These are phyloP conservation scores for Menidia beryllina DNA, from an alignment of 2,113 vertebrate genomes.

Conservation along the genomic window DNA sequence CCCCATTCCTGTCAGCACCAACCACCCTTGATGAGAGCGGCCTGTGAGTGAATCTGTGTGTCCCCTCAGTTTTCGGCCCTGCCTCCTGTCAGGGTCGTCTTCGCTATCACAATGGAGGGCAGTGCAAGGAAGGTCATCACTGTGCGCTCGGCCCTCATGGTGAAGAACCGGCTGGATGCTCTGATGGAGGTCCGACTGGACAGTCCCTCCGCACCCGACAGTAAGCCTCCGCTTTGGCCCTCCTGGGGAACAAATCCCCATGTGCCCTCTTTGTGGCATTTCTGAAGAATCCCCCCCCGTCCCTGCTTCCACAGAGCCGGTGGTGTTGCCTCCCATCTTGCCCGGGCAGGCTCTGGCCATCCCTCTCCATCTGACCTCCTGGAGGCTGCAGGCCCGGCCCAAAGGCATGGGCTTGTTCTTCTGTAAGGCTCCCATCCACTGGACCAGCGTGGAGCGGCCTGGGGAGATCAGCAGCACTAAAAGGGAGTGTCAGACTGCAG, in stretches of 20 bases:
- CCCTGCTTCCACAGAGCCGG: conserved; percentile 85
- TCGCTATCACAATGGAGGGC: conserved; percentile 96
- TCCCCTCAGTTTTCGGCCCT: conserved; percentile 91
- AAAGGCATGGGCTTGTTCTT: conserved; percentile 94
- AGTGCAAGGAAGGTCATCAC: conserved; percentile 96
- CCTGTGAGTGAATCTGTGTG: background rate
- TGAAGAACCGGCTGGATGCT: conserved; percentile 92
- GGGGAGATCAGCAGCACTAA: conserved; percentile 93
- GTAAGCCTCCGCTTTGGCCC: conserved; percentile 77
- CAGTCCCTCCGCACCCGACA: conserved; percentile 96
- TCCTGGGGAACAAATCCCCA: too few species aligned
- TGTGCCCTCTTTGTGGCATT: too few species aligned
- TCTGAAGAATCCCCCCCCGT: background rate
- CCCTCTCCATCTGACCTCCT: conserved; percentile 95
- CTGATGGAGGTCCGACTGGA: conserved; percentile 95
- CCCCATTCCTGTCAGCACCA: too few species aligned
- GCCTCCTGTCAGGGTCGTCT: conserved; percentile 95
- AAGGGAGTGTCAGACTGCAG: conserved; percentile 93
- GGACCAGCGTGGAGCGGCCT: conserved; percentile 91
- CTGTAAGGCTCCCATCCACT: conserved; percentile 95
- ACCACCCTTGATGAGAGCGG: too few species aligned
- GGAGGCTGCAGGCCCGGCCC: conserved; percentile 94
- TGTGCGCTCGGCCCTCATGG: conserved; percentile 93
- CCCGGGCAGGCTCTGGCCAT: conserved; percentile 91
- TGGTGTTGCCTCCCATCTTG: conserved; percentile 92